A percentile compares a stretch with the other conserved stretches of the same genome.
These are phyloP conservation scores for Hippopotamus amphibius DNA, from an alignment of 2,113 vertebrate genomes.

Conservation along the genomic window DNA sequence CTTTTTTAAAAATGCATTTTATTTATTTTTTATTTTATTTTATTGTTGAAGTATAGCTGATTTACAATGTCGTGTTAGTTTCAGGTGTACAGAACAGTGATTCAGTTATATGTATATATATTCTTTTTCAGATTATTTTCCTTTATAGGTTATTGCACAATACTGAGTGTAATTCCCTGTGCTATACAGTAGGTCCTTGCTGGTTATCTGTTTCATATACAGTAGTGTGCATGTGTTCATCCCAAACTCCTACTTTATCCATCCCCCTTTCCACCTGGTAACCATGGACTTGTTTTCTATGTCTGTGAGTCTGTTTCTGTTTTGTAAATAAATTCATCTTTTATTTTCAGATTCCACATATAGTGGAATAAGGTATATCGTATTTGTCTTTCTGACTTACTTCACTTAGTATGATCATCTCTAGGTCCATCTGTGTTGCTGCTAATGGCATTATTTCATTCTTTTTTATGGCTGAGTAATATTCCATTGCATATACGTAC, in stretches of 20 bases:
- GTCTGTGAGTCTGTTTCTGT: neutral
- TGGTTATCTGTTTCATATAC: neutral
- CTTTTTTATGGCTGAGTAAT: neutral
- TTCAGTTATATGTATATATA: fast-evolving
- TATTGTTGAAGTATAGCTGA: fast-evolving
- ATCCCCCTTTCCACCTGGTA: neutral
- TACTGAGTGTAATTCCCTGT: neutral
- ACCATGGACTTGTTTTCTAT: neutral
- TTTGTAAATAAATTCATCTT: neutral
- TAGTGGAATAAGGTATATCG: too few species aligned
- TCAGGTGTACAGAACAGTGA: neutral
- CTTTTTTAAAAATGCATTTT: neutral
- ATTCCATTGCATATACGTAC: neutral
- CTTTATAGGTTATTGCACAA: neutral
- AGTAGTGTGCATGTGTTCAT: neutral
- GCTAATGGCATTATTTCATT: too few species aligned
- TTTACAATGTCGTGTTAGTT: neutral
- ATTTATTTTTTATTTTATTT: neutral
- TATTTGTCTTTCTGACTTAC: neutral
- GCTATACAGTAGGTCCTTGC: too few species aligned
- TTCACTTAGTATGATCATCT: neutral
- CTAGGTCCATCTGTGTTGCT: neutral
- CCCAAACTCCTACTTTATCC: neutral
- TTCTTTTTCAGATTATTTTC: neutral
- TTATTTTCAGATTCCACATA: neutral